These are phyloP conservation scores for Trichomalopsis sarcophagae DNA, from an alignment of 1,140 invertebrate genomes.

Conservation along the genomic window DNA sequence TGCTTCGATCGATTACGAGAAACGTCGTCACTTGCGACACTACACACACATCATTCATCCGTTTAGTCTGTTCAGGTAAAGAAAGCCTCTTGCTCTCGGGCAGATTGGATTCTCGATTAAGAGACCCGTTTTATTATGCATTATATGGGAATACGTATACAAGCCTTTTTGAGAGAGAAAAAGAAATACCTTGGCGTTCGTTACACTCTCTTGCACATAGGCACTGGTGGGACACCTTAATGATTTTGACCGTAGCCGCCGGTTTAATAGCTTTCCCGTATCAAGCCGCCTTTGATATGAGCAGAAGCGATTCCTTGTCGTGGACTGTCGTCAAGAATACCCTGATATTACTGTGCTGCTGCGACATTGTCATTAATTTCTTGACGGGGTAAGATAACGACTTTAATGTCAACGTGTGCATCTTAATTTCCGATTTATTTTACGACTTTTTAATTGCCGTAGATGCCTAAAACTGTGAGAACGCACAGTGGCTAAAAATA, in stretches of 20 bases:
- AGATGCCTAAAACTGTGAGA: no score
- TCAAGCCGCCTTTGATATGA: slow-evolving; percentile 64
- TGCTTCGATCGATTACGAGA: slow-evolving; percentile 64
- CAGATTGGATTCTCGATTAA: not conserved
- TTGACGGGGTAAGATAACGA: slow-evolving; percentile 63
- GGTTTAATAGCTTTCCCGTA: slow-evolving; percentile 63
- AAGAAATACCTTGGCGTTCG: slow-evolving; percentile 42
- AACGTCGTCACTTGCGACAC: slow-evolving; percentile 61
- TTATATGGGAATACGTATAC: not conserved
- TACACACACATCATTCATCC: slow-evolving; percentile 66
- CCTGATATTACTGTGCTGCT: slow-evolving; percentile 57
- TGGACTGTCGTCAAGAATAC: slow-evolving; percentile 63
- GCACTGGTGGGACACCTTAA: slow-evolving; percentile 64
- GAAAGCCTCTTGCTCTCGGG: not conserved
- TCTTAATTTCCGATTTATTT: not conserved
- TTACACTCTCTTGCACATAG: slow-evolving; percentile 48
- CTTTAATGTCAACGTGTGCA: not conserved
- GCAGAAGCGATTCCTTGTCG: not conserved
- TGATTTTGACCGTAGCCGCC: slow-evolving; percentile 60
- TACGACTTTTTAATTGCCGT: not conserved
- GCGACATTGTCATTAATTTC: slow-evolving; percentile 68
- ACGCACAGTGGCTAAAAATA: no score
- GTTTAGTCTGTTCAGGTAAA: slow-evolving; percentile 70
- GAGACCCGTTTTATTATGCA: not conserved
- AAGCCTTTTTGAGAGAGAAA: not conserved